Conservation (phyloP, 2,888 invertebrate species). For the Latrodectus elegans region DNA sequence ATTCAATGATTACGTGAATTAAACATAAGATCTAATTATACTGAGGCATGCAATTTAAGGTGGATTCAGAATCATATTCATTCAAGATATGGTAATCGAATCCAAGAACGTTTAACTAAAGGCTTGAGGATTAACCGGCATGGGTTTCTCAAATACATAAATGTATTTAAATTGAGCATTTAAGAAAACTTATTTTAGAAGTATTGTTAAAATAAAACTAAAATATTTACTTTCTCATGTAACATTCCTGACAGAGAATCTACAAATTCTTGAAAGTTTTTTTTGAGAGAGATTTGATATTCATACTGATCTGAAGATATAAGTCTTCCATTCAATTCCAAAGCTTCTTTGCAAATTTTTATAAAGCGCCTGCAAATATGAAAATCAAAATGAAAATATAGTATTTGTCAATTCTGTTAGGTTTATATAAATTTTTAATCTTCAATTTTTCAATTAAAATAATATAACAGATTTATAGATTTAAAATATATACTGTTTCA, state of each 20-base stretch:
- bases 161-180: too few species aligned
- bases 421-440: background rate
- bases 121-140: too few species aligned
- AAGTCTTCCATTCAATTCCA: conserved; percentile 91
- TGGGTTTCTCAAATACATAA: too few species aligned
- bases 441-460: background rate
- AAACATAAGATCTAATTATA: too few species aligned
- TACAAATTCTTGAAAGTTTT: conserved; percentile 90
- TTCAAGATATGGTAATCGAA: too few species aligned
- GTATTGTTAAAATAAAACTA: background rate
- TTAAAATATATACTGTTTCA: background rate
- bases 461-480: background rate
- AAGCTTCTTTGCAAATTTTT: conserved; percentile 89
- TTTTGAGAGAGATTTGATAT: conserved; percentile 90
- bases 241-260: conserved; percentile 64
- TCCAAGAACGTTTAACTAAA: too few species aligned
- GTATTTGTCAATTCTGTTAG: background rate
- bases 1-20: too few species aligned
- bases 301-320: conserved; percentile 92
- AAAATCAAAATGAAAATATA: background rate
- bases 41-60: too few species aligned
- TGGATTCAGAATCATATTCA: too few species aligned
- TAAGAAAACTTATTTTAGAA: too few species aligned
- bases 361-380: conserved; percentile 79
- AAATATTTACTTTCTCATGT: conserved; percentile 52